phyloP scores from a whole-genome alignment of 2,888 invertebrate species.

The Lepidochrysops patricia region DNA sequence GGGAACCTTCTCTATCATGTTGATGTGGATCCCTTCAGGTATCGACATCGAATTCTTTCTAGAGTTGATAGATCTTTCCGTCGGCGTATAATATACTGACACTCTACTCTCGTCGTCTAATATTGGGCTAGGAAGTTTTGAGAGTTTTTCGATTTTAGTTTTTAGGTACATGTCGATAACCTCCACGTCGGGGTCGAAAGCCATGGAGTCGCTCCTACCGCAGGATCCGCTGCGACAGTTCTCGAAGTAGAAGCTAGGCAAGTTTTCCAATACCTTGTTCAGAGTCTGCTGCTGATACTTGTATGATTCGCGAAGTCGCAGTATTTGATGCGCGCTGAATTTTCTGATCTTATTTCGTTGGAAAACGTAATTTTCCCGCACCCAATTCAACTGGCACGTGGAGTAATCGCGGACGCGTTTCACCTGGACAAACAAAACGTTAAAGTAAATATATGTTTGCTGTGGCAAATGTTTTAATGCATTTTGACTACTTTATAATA shows the following conservation, averaged over 20 bases:
- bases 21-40: slow-evolving; percentile 75
- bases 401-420: slow-evolving; percentile 94
- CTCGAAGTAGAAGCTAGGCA: slow-evolving; percentile 92
- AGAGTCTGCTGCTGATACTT: slow-evolving; percentile 96
- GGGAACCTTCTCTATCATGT: slow-evolving; percentile 68
- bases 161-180: slow-evolving; percentile 80
- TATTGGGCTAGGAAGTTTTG: slow-evolving; percentile 59
- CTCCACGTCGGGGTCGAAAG: slow-evolving; percentile 79
- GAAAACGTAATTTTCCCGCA: slow-evolving; percentile 95
- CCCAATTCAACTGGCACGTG: slow-evolving; percentile 91
- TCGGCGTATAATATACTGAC: slow-evolving; percentile 88
- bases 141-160: slow-evolving; percentile 76
- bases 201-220: slow-evolving; percentile 83
- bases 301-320: slow-evolving; percentile 92
- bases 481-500: background rate
- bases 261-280: slow-evolving; percentile 93
- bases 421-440: slow-evolving; percentile 75
- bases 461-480: background rate
- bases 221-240: slow-evolving; percentile 92
- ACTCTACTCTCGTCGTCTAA: slow-evolving; percentile 79
- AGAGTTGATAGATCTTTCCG: slow-evolving; percentile 77
- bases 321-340: slow-evolving; percentile 93
- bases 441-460: background rate
- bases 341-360: slow-evolving; percentile 95
- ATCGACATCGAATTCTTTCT: slow-evolving; percentile 55